Evolutionary conservation across 2,888 invertebrate species (phyloP).

Genomic region (Trichogramma dendrolimi): DNA sequence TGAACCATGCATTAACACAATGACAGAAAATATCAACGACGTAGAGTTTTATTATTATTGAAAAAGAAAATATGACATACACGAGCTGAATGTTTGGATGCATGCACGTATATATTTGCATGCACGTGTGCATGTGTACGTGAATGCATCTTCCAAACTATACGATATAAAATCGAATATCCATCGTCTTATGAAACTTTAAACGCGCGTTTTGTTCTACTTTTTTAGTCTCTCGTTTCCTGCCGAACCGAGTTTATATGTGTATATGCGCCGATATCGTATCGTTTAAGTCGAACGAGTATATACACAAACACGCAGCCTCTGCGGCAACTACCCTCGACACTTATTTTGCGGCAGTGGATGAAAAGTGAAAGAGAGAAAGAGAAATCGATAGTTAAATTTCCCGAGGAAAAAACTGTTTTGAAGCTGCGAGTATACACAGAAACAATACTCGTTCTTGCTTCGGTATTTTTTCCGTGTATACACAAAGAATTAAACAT

Average conservation of each 20-base stretch:
- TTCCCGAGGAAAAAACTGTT: constrained; percentile 15
- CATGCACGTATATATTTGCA: no score
- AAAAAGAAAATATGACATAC: no score
- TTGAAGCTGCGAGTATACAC: not conserved
- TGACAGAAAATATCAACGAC: no score
- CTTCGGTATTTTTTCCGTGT: not conserved
- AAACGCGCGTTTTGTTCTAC: constrained; percentile 15
- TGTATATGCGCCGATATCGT: not conserved
- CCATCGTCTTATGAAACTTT: constrained; percentile 9
- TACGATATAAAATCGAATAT: no score
- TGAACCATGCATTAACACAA: no score
- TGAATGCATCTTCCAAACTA: no score
- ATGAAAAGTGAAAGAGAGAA: not conserved
- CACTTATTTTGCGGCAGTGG: not conserved
- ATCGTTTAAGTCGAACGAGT: not conserved
- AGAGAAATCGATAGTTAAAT: constrained; percentile 25
- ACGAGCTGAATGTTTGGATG: no score
- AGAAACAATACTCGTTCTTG: no score
- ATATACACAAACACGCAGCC: not conserved
- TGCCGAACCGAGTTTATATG: not conserved
- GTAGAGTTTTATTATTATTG: no score
- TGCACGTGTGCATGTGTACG: no score
- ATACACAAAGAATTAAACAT: not conserved
- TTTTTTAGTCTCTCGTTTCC: not conserved
- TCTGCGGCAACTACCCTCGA: not conserved